Percentiles rank a stretch among this genome's conserved stretches.
Conservation (phyloP, 2,113 vertebrate genomes). For the Pelecanus crispus region DNA sequence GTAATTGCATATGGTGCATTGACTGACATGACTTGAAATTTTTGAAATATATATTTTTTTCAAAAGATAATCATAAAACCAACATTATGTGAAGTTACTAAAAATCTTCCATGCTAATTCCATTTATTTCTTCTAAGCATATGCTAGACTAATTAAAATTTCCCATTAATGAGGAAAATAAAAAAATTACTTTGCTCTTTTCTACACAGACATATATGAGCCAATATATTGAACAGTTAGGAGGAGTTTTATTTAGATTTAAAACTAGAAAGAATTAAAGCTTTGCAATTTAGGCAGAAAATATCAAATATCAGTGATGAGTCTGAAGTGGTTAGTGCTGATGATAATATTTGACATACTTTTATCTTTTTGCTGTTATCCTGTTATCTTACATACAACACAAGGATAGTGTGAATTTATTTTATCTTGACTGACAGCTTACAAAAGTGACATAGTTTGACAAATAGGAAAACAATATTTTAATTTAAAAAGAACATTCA, state of each 20-base stretch:
- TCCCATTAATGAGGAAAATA: background rate
- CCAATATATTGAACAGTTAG: background rate
- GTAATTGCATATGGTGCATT: background rate
- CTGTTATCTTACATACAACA: background rate
- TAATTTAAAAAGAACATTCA: background rate
- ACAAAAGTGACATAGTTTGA: background rate
- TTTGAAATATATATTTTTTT: background rate
- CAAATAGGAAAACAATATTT: background rate
- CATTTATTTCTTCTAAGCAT: background rate
- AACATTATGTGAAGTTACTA: background rate
- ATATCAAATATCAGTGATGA: background rate
- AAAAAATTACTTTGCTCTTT: background rate
- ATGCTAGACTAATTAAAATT: background rate
- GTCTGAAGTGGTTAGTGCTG: background rate
- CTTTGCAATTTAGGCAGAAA: background rate
- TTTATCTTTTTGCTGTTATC: conserved; percentile 19
- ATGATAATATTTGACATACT: background rate
- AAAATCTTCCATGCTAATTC: background rate
- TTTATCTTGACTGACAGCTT: background rate
- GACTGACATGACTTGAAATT: background rate
- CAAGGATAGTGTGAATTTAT: background rate
- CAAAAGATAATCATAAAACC: background rate
- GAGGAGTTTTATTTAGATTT: background rate
- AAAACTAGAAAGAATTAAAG: background rate
- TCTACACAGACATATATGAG: background rate